Evolutionary conservation across 2,888 invertebrate genomes (phyloP).

Genomic region (Cryptocheilus praepositus): DNA sequence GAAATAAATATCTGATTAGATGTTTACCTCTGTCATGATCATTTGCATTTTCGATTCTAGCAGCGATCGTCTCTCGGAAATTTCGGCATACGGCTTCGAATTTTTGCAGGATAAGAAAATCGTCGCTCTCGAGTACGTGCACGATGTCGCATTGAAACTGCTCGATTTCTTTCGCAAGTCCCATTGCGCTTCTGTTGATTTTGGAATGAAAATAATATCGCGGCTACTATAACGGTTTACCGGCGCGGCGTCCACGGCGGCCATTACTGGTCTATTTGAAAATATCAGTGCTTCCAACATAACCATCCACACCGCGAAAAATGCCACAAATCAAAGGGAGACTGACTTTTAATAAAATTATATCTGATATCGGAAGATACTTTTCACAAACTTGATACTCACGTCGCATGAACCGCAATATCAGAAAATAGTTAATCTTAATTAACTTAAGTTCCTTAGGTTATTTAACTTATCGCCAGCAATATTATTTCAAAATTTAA

Average conservation of each 20-base stretch:
- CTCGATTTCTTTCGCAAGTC: constrained; percentile 20
- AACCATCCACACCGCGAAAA: background rate
- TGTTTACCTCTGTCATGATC: constrained; percentile 43
- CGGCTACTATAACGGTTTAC: background rate
- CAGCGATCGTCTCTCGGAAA: constrained; percentile 28
- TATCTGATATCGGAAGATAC: no score
- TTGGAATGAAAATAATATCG: background rate
- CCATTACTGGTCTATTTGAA: background rate
- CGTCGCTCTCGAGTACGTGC: constrained; percentile 47
- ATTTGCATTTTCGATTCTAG: constrained; percentile 27
- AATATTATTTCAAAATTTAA: background rate
- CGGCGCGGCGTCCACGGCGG: background rate
- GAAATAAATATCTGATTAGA: background rate
- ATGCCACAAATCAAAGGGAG: no score
- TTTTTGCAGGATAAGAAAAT: constrained; percentile 42
- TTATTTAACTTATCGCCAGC: no score
- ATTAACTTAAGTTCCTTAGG: no score
- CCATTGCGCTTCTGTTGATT: background rate
- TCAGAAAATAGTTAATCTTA: no score
- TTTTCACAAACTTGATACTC: no score
- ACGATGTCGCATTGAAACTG: constrained; percentile 43
- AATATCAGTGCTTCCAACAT: constrained; percentile 11
- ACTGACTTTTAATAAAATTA: no score
- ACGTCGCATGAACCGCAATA: no score
- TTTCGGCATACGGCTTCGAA: constrained; percentile 34